These are phyloP conservation scores for Otolemur garnettii DNA, from an alignment of 2,113 vertebrate genomes.

Conservation along the genomic window DNA sequence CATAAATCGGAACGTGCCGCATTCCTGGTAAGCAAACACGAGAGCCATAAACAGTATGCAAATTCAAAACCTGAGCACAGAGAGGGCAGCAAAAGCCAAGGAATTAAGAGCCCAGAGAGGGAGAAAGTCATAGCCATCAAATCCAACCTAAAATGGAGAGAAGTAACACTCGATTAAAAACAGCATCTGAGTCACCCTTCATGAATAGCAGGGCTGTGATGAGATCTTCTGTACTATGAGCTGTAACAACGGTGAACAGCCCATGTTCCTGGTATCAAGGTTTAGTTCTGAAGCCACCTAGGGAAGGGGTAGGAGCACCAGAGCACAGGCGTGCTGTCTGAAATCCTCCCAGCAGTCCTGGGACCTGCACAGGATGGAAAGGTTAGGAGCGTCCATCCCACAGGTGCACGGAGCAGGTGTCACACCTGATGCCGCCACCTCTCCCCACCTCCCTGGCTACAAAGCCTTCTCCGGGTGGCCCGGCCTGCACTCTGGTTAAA, in stretches of 20 bases:
- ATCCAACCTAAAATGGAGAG: slow-evolving; percentile 18
- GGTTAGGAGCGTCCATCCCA: background rate
- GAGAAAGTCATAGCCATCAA: background rate
- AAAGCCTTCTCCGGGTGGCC: background rate
- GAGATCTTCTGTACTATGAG: background rate
- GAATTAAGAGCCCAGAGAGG: background rate
- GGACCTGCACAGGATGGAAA: background rate
- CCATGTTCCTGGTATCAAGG: background rate
- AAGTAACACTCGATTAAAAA: slow-evolving; percentile 26
- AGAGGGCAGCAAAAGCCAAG: slow-evolving; percentile 22
- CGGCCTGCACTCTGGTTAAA: background rate
- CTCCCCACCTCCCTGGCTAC: background rate
- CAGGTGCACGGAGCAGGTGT: background rate
- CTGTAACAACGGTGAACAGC: background rate
- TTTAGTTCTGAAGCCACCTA: background rate
- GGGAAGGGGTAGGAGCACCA: background rate
- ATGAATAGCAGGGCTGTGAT: no score
- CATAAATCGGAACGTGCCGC: background rate
- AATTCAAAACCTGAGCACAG: background rate
- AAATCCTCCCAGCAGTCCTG: background rate
- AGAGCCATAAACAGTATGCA: background rate
- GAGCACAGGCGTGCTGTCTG: background rate
- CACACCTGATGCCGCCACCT: no score
- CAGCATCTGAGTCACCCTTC: background rate
- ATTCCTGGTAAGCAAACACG: background rate